Base-by-base conservation (phyloP, 2,113 vertebrate species). In the Anarhynchus alexandrinus region DNA sequence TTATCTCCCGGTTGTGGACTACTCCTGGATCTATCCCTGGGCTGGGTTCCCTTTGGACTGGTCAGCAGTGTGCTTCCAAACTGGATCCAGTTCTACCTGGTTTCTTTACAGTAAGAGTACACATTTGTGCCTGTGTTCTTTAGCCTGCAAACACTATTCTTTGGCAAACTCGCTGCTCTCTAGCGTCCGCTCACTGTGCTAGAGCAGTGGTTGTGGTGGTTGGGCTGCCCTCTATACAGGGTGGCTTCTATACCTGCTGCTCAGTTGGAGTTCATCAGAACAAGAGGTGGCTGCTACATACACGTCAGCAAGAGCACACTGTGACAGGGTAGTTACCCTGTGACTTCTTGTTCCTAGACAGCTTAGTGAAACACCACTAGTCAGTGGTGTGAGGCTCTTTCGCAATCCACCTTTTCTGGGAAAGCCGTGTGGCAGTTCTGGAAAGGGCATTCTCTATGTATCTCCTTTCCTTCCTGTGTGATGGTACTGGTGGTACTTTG, bases 101-200 rank as follows among this genome's bases (percentile, higher is more conserved):
- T 65, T 59, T 59, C 18, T 18, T 61, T 54, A 22, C 0, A 0
- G 34, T 17, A 21, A 40, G 58, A n/a, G 27, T 7, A 21, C 0
- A 0, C 4, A 6, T 42, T 79, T 67, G n/a, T 27, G 22, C 19
- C 67, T 49, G 22, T 49, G 40, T 45, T 49, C 32, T 69, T 67
- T 2, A 66, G 66, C 45, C 18, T 61, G 65, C 40, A n/a, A 40
- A 66, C 79, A 13, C 43, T 78, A 5, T n/a, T 42, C 4, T 32
- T 70, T 45, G 51, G 36, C 16, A 34, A 30, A 29, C 64, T 65
- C 1, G 3, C 25, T 73, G 52, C 34, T 38, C 27, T 51, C 13
- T 2, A 36, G 72, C 13, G 29, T 30, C 47, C 38, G 22, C 20
- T 77, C 16, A 1, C 22, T 57, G 55, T 51, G 54, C 16, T 17